phyloP scores from a whole-genome alignment of 2,888 invertebrate genomes.

The Didymodactylos carnosus region DNA sequence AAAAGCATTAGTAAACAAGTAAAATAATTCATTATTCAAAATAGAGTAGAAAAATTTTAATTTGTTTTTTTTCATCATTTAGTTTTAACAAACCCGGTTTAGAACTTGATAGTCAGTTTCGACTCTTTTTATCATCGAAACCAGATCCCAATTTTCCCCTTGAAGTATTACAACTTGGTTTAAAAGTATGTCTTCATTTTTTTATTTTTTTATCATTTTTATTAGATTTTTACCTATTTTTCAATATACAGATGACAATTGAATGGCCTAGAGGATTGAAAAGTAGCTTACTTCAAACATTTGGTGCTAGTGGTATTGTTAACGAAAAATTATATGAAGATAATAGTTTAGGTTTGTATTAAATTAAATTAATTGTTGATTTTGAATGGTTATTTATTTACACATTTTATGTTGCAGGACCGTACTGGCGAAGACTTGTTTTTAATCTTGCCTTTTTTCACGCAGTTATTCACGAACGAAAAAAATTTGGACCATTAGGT shows the following conservation, averaged over 20 bases:
- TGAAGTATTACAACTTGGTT: constrained; percentile 30
- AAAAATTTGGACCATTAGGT: constrained; percentile 32
- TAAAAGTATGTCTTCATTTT: constrained; percentile 24
- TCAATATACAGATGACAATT: constrained; percentile 27
- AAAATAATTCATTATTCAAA: background rate
- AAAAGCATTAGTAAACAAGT: constrained; percentile 9
- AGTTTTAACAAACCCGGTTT: constrained; percentile 25
- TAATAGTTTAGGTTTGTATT: constrained; percentile 14
- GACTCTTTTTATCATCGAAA: constrained; percentile 32
- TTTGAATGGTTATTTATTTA: background rate
- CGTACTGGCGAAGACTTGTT: constrained; percentile 26
- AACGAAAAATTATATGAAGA: constrained; percentile 25
- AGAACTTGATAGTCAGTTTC: constrained; percentile 32
- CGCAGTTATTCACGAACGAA: constrained; percentile 31
- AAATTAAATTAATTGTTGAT: background rate
- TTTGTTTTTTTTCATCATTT: background rate
- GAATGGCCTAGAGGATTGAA: constrained; percentile 32
- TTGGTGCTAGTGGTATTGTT: constrained; percentile 27
- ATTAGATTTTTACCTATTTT: background rate
- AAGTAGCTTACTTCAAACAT: constrained; percentile 28
- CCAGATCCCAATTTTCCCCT: constrained; percentile 32
- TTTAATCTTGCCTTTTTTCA: constrained; percentile 33
- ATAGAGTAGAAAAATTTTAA: background rate
- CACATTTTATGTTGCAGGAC: constrained; percentile 12
- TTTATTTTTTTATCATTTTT: background rate